Conservation (phyloP, 2,888 invertebrate genomes). For the Rhabditoides inermis region DNA sequence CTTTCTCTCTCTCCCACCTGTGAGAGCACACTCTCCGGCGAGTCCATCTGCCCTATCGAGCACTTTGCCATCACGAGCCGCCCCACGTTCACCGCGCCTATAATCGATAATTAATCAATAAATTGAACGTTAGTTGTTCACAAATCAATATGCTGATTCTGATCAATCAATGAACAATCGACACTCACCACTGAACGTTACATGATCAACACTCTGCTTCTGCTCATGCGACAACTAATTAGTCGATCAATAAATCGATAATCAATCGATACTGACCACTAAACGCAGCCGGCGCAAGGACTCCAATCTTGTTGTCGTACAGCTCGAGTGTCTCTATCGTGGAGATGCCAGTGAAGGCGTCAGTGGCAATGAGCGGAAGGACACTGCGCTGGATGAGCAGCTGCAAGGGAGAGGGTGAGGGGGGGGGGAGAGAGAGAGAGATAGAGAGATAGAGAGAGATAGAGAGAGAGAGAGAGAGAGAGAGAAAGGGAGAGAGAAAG, state of each 20-base stretch:
- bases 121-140: background rate
- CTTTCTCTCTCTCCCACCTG: too few species aligned
- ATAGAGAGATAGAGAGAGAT: too few species aligned
- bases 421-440: background rate
- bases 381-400: constrained; percentile 24
- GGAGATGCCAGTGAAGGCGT: constrained; percentile 24
- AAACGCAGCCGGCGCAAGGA: constrained; percentile 25
- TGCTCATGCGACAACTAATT: too few species aligned
- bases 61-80: constrained; percentile 4
- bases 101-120: background rate
- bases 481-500: background rate
- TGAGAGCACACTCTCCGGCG: too few species aligned
- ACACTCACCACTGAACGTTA: constrained; percentile 20
- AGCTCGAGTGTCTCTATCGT: constrained; percentile 31
- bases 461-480: background rate
- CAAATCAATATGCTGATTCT: background rate
- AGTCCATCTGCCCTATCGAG: constrained; percentile 4
- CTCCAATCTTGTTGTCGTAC: constrained; percentile 25
- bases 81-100: constrained; percentile 6
- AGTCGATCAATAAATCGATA: too few species aligned
- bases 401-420: too few species aligned
- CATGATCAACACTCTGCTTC: too few species aligned
- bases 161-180: background rate
- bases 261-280: constrained; percentile 5
- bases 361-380: constrained; percentile 20